Conservation (phyloP, 2,888 invertebrate species). For the Trimorus sp. region DNA sequence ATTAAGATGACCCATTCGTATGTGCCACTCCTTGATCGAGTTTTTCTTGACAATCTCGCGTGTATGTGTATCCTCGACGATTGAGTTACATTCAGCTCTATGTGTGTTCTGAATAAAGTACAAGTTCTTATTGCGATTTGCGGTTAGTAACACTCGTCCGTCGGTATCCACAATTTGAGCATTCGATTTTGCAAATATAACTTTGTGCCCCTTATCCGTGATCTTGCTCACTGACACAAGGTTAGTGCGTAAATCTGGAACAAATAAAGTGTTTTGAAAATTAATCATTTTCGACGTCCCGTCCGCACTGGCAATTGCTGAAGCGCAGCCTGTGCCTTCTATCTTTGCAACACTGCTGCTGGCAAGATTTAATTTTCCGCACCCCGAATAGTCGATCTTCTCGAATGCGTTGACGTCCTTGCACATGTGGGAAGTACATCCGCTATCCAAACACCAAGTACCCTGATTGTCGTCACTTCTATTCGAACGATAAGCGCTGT, state of each 20-base stretch:
- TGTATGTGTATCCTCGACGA: background rate
- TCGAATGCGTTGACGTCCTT: slow-evolving; percentile 22
- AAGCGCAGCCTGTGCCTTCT: background rate
- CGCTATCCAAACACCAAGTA: slow-evolving; percentile 46
- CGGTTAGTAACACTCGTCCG: background rate
- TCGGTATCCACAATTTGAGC: slow-evolving; percentile 12
- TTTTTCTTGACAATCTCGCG: background rate
- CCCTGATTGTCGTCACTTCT: background rate
- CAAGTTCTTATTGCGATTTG: slow-evolving; percentile 2
- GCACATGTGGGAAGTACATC: slow-evolving; percentile 58
- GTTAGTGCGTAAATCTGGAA: slow-evolving; percentile 31
- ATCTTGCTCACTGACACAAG: slow-evolving; percentile 36
- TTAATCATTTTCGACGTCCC: background rate
- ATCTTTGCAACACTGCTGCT: background rate
- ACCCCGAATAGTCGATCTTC: background rate
- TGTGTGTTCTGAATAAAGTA: background rate
- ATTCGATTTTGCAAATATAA: slow-evolving; percentile 21
- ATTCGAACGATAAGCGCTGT: no score
- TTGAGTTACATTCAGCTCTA: background rate
- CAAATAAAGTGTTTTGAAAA: slow-evolving; percentile 19
- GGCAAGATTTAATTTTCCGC: slow-evolving; percentile 22
- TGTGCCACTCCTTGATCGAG: slow-evolving; percentile 15
- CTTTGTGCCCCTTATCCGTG: slow-evolving; percentile 26
- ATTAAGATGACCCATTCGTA: slow-evolving; percentile 34
- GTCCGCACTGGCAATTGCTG: background rate